Base-by-base conservation (phyloP, 2,888 invertebrate genomes). In the Tetanocera ferruginea region DNA sequence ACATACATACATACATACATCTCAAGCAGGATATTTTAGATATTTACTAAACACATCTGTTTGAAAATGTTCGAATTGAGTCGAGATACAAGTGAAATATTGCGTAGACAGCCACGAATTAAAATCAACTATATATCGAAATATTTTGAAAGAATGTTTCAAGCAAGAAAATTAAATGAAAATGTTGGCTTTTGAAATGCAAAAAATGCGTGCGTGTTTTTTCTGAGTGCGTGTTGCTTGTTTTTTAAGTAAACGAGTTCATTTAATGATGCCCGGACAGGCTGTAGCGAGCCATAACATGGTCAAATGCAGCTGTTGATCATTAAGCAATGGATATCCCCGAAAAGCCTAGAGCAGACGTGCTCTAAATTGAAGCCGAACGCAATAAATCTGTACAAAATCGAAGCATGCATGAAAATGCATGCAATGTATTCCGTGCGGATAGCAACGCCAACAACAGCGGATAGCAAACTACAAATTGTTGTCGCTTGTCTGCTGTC, bases 331-430 rank as follows among this genome's bases (percentile, higher is more conserved):
- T 51, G 5, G 17, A 28, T 28, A 23, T 14, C 23, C 19, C 55
- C 55, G 23, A 55, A 43, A 43, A 43, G 14, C 43, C 55, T 19
- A 55, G 19, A 19, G 55, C 8, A 19, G 43, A 5, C 14, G 25
- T 52, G 52, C 51, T 8, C 11, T 52, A 62, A 60, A 23, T 73
- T 62, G 62, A 14, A 73, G 49, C 37, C 57, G 43, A 51, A 69
- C 37, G 76, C 66, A 51, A 76, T 70, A 76, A 70, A 76, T 70
- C 70, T 49, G 60, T 69, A 31, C 49, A 69, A 76, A 76, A 76
- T 76, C 76, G 76, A 76, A 76, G 69, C 64, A 74, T 83, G 83
- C 82, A 83, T 82, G 79, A 79, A 75, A 83, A 80, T 79, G 66
- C 77, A 69, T 78, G 74, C 74, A 82, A 73, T 76, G 55, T 49